These are phyloP conservation scores for Lepus townsendii DNA, from an alignment of 2,797 vertebrate species.

Conservation along the genomic window DNA sequence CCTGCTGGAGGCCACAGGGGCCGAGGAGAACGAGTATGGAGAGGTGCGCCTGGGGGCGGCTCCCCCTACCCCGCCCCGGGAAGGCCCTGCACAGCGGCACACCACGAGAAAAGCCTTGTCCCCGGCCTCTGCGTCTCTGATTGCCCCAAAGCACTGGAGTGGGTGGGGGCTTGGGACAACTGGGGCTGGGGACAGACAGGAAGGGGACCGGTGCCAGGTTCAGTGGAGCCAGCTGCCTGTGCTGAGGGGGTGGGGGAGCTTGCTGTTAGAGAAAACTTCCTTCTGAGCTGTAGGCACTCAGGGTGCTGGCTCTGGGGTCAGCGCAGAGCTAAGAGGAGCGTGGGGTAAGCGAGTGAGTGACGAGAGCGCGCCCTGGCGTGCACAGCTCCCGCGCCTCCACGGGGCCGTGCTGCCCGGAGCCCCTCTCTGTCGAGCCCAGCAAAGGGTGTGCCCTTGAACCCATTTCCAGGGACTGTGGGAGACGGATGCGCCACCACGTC, in stretches of 20 bases:
- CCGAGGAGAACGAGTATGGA: conserved; percentile 83
- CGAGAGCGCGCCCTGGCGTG: no score
- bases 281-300: not conserved
- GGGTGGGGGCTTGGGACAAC: not conserved
- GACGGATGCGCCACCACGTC: not conserved
- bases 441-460: not conserved
- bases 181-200: not conserved
- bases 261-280: not conserved
- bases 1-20: conserved; percentile 87
- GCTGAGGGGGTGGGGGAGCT: not conserved
- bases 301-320: not conserved
- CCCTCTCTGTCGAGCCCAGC: not conserved
- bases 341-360: not conserved
- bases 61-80: accelerated
- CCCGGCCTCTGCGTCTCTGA: not conserved
- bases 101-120: not conserved
- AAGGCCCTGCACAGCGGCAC: not conserved
- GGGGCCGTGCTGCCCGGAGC: no score
- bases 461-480: not conserved
- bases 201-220: not conserved
- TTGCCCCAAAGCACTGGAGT: not conserved
- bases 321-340: not conserved
- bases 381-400: not conserved
- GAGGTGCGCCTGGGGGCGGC: conserved; percentile 74
- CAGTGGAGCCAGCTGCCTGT: not conserved